Conservation (phyloP, 2,113 vertebrate species). For the Pygoscelis antarcticus region DNA sequence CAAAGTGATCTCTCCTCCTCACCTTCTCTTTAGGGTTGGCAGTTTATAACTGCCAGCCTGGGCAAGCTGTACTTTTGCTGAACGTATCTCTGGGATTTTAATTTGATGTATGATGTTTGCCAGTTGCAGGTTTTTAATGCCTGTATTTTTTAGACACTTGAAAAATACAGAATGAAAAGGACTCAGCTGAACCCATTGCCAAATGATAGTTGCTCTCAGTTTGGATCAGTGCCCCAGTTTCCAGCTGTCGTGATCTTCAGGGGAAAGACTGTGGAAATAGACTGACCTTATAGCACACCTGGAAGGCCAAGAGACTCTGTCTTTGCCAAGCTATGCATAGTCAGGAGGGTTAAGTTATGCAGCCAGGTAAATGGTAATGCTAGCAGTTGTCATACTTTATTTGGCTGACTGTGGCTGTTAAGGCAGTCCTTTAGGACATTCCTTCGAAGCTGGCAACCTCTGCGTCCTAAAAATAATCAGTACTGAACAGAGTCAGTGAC, state of each 20-base stretch:
- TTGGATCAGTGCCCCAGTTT: neutral
- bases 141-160: neutral
- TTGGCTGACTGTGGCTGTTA: neutral
- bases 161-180: neutral
- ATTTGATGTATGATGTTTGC: neutral
- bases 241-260: neutral
- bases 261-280: neutral
- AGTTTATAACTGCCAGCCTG: neutral
- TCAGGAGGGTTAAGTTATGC: neutral
- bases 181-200: neutral
- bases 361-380: neutral
- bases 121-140: neutral
- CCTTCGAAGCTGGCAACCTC: neutral
- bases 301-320: neutral
- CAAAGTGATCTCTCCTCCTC: neutral
- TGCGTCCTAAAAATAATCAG: neutral
- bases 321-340: neutral
- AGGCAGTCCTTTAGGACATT: slow-evolving; percentile 22
- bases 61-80: neutral
- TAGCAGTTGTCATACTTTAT: slow-evolving; percentile 3
- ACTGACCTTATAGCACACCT: neutral
- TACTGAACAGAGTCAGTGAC: neutral
- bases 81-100: neutral
- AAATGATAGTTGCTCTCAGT: neutral
- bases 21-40: neutral